A percentile compares a stretch with the other conserved stretches of the same genome.
Conservation (phyloP, 2,888 invertebrate species). For the Leucoma salicis region DNA sequence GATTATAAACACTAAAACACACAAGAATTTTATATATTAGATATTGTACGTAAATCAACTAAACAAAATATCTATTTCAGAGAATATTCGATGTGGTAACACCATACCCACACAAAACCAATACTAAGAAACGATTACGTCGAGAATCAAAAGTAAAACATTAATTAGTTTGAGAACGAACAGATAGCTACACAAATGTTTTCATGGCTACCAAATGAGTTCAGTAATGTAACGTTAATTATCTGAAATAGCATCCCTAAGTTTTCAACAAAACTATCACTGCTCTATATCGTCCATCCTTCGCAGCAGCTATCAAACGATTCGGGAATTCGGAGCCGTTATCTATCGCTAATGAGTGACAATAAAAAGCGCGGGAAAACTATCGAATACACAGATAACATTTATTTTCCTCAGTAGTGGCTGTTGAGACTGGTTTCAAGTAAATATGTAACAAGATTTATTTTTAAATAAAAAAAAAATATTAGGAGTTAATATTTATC, state of each 20-base stretch:
- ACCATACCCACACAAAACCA: too few relatives aligned
- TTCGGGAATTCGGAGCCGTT: conserved; percentile 12
- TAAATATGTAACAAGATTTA: too few relatives aligned
- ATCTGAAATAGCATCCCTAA: conserved; percentile 9
- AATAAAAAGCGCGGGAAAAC: conserved; percentile 50
- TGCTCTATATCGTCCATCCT: conserved; percentile 17
- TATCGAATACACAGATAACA: conserved; percentile 34
- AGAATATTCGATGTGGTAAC: too few relatives aligned
- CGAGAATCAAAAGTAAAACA: too few relatives aligned
- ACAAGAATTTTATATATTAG: too few relatives aligned
- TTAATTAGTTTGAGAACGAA: background rate
- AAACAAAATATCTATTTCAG: too few relatives aligned
- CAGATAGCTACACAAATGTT: background rate
- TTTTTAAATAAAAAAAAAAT: too few relatives aligned
- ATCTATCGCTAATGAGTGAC: conserved; percentile 41
- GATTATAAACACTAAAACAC: too few relatives aligned
- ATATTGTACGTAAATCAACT: too few relatives aligned
- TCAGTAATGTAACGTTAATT: conserved; percentile 6
- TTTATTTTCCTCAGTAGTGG: conserved; percentile 39
- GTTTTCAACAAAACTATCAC: conserved; percentile 14
- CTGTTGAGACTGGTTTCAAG: too few relatives aligned
- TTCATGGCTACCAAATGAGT: background rate
- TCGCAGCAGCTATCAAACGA: conserved; percentile 19
- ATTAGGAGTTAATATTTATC: too few relatives aligned
- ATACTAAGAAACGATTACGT: too few relatives aligned